Conservation (phyloP, 64 coral and sea anemone genomes). For the Montipora efflorescens region DNA sequence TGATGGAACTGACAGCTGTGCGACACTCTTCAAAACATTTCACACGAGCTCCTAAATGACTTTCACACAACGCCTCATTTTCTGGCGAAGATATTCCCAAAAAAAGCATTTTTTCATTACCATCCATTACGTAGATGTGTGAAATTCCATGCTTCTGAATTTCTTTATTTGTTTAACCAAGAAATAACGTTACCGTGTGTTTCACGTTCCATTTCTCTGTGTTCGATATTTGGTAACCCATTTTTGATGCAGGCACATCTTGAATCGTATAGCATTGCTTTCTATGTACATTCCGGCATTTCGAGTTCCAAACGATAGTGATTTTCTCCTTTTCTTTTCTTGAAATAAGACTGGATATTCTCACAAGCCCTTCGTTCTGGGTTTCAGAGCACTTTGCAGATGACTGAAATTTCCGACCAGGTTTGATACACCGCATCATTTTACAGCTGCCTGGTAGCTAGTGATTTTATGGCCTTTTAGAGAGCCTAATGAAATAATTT, state of each 20-base stretch:
- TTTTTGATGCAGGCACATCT: not conserved
- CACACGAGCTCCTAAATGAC: constrained; percentile 18
- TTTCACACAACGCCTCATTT: not conserved
- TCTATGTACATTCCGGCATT: not conserved
- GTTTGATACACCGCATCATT: no score
- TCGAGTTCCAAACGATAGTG: not conserved
- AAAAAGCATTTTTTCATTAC: not conserved
- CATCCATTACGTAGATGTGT: not conserved
- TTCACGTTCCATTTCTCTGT: not conserved
- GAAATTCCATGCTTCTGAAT: not conserved
- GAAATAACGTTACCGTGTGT: not conserved
- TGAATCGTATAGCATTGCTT: not conserved
- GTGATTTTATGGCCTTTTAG: no score
- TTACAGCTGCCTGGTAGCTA: no score
- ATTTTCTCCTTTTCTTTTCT: not conserved
- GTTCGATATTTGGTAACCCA: not conserved
- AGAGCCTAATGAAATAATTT: no score
- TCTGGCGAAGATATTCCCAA: not conserved
- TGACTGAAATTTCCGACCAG: no score
- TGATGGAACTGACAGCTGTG: constrained; percentile 65
- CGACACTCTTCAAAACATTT: constrained; percentile 47
- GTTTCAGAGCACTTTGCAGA: no score
- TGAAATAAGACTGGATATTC: not conserved
- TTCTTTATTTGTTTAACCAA: not conserved
- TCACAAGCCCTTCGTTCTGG: no score